These are phyloP conservation scores for Danio jaintianensis DNA, from an alignment of 2,797 vertebrate genomes.

Conservation along the genomic window DNA sequence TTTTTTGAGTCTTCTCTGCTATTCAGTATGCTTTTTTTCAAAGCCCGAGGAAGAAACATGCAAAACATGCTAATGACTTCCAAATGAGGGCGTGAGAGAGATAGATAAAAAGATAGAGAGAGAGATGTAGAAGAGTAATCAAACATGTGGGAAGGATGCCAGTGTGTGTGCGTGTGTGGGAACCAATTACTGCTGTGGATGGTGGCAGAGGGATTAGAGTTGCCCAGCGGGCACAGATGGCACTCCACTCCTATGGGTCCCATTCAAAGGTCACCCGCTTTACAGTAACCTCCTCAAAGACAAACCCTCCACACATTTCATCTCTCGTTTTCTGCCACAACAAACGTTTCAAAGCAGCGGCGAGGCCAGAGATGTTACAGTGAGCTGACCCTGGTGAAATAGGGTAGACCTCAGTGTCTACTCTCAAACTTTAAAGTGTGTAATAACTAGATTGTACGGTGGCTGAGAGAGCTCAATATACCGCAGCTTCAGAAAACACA, in stretches of 20 bases:
- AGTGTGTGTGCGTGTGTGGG: constrained; percentile 60
- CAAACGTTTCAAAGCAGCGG: constrained; percentile 12
- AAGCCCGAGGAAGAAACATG: constrained; percentile 18
- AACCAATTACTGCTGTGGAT: constrained; percentile 71
- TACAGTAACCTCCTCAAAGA: constrained; percentile 35
- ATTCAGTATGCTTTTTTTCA: no score
- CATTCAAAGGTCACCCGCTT: constrained; percentile 73
- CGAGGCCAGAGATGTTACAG: constrained; percentile 57
- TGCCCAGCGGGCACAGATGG: constrained; percentile 77
- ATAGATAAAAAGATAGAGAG: background rate
- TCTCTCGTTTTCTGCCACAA: background rate
- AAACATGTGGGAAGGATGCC: constrained; percentile 58
- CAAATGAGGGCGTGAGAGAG: constrained; percentile 4
- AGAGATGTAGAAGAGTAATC: constrained; percentile 36
- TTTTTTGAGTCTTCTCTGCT: no score
- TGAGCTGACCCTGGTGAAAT: no score
- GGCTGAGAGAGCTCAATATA: no score
- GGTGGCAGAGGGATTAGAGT: constrained; percentile 72
- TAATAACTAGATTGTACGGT: no score
- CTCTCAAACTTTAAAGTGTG: no score
- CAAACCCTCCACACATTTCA: background rate
- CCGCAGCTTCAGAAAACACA: no score
- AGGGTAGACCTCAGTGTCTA: no score
- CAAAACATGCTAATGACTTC: constrained; percentile 33
- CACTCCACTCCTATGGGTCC: constrained; percentile 66